Percentiles rank a stretch among this genome's conserved stretches.
phyloP scores from a whole-genome alignment of 2,797 vertebrate genomes.

The Strix occidentalis region DNA sequence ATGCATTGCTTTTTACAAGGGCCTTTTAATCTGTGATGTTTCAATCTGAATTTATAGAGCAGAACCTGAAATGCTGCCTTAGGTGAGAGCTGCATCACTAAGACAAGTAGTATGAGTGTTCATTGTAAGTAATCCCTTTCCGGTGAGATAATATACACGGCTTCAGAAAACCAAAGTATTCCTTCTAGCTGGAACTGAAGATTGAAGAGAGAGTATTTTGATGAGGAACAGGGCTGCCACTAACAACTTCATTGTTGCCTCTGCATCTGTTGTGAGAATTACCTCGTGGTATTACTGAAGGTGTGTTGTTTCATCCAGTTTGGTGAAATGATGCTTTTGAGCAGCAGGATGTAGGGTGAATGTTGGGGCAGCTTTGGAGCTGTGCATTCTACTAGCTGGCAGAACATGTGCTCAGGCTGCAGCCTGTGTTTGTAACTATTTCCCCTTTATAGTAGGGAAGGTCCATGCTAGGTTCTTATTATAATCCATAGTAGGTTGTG shows the following conservation, averaged over 20 bases:
- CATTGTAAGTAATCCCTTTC: neutral
- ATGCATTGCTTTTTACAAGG: rapidly evolving
- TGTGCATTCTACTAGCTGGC: rapidly evolving
- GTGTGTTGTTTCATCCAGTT: neutral
- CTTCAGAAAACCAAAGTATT: neutral
- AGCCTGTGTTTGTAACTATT: neutral
- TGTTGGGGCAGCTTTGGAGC: neutral
- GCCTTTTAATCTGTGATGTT: neutral
- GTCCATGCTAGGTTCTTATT: neutral
- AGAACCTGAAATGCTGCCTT: neutral
- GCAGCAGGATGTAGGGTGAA: neutral
- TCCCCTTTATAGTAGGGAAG: neutral
- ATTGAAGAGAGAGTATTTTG: neutral
- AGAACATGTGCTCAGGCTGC: neutral
- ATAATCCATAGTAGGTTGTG: rapidly evolving
- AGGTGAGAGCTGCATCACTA: neutral
- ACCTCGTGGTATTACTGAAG: too few relatives aligned
- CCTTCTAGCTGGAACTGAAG: neutral
- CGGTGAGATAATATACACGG: neutral
- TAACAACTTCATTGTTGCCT: neutral
- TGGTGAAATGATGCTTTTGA: neutral
- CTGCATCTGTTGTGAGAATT: neutral
- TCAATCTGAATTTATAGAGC: neutral
- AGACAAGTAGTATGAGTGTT: neutral
- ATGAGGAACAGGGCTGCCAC: neutral